Conservation (phyloP, 2,888 invertebrate species). For the Drosophila picticornis region DNA sequence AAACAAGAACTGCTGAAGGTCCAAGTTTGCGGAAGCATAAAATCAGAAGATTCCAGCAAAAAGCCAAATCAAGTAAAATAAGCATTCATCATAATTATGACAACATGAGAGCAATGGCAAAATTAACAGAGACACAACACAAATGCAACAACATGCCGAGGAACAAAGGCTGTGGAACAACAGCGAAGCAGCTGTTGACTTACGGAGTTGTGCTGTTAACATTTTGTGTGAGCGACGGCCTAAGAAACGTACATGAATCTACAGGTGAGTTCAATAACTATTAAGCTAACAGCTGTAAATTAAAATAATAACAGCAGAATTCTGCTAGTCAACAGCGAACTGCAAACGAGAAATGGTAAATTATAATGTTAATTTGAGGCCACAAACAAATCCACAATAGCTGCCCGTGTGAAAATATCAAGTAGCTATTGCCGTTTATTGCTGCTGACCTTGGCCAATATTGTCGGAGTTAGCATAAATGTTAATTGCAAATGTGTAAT, state of each 20-base stretch:
- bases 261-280: constrained; percentile 35
- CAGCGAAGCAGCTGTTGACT: constrained; percentile 47
- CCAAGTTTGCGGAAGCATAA: constrained; percentile 15
- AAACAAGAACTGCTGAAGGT: constrained; percentile 29
- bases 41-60: constrained; percentile 3
- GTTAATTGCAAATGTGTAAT: constrained; percentile 44
- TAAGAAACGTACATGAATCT: constrained; percentile 20
- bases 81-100: constrained; percentile 69
- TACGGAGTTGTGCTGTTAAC: constrained; percentile 33
- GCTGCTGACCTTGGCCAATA: constrained; percentile 63
- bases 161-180: constrained; percentile 17
- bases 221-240: constrained; percentile 1
- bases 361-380: constrained; percentile 12
- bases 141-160: constrained; percentile 16
- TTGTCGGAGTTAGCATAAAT: constrained; percentile 49
- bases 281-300: not conserved
- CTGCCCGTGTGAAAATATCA: constrained; percentile 24
- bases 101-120: constrained; percentile 59
- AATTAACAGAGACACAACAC: constrained; percentile 28
- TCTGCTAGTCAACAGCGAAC: not conserved
- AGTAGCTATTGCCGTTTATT: constrained; percentile 38
- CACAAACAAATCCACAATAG: constrained; percentile 17
- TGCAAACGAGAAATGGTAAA: not conserved
- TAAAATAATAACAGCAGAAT: not conserved
- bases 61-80: constrained; percentile 50